Evolutionary conservation across 1,140 invertebrate species (phyloP).

Genomic region (Drosophila rufa): DNA sequence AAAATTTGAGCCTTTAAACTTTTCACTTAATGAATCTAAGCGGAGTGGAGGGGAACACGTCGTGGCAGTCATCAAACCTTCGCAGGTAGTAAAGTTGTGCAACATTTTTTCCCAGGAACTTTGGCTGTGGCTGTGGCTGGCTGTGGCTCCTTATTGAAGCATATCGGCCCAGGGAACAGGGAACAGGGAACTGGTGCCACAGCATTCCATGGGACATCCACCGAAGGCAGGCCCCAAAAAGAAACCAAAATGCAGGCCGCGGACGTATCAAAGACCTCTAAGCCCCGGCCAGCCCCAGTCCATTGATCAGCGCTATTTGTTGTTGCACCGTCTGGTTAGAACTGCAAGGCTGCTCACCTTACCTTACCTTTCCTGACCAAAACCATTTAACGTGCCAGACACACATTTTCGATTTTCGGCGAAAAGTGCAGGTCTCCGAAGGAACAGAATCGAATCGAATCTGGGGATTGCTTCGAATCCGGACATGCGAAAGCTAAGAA

Average conservation of each 20-base stretch:
- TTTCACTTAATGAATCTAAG: constrained; percentile 84
- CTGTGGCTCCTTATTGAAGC: constrained; percentile 72
- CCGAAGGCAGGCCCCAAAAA: constrained; percentile 48
- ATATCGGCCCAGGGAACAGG: constrained; percentile 69
- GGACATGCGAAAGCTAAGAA: constrained; percentile 65
- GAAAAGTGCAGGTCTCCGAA: constrained; percentile 66
- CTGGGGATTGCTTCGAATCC: constrained; percentile 27
- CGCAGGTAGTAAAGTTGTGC: constrained; percentile 80
- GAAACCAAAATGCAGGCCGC: constrained; percentile 60
- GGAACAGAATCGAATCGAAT: constrained; percentile 1
- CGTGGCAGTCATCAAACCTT: constrained; percentile 50
- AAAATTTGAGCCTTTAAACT: constrained; percentile 81
- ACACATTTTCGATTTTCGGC: constrained; percentile 84
- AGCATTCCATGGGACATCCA: constrained; percentile 83
- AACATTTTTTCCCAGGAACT: constrained; percentile 84
- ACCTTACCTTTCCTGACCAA: constrained; percentile 70
- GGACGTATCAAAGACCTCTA: constrained; percentile 79
- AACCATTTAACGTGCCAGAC: constrained; percentile 81
- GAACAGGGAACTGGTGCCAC: constrained; percentile 69
- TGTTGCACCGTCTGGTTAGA: constrained; percentile 81
- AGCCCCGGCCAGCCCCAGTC: constrained; percentile 39
- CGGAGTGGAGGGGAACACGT: constrained; percentile 51
- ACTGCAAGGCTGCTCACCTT: constrained; percentile 54
- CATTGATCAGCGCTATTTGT: constrained; percentile 80
- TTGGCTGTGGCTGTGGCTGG: constrained; percentile 48